Conservation (phyloP, 2,888 invertebrate species). For the Stenichneumon culpator region DNA sequence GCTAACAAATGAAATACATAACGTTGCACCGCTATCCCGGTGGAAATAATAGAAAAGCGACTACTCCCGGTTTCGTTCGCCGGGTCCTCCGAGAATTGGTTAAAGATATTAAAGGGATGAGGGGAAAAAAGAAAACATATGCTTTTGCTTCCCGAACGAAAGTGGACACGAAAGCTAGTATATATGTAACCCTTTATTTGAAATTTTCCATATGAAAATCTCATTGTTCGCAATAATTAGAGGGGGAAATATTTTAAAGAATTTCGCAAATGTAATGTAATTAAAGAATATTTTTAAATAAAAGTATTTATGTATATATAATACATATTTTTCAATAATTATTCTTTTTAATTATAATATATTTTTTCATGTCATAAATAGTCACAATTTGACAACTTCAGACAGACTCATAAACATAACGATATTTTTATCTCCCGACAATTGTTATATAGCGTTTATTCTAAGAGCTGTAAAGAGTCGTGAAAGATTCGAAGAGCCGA, state of each 20-base stretch:
- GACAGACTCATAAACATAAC: too few species aligned
- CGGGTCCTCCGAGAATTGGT: neutral
- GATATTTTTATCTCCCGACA: too few species aligned
- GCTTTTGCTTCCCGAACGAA: neutral
- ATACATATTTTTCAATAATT: neutral
- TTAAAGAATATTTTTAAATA: neutral
- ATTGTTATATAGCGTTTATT: too few species aligned
- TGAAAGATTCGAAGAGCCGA: too few species aligned
- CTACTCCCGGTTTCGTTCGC: neutral
- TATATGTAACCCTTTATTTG: neutral
- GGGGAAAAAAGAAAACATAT: neutral
- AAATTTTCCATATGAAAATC: neutral
- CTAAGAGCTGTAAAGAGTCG: too few species aligned
- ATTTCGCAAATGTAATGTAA: neutral
- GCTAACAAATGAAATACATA: conserved; percentile 22
- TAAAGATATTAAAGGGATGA: neutral
- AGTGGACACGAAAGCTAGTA: neutral
- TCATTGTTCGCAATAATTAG: too few species aligned
- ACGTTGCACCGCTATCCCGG: neutral
- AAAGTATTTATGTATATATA: too few species aligned
- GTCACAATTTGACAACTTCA: neutral
- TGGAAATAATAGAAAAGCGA: conserved; percentile 1
- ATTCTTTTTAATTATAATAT: neutral
- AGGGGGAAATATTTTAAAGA: too few species aligned
- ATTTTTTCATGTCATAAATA: neutral